Evolutionary conservation across 1,140 invertebrate genomes (phyloP), one percentile per base, ranked within the genome.

Genomic region (Drosophila ercepeae): DNA sequence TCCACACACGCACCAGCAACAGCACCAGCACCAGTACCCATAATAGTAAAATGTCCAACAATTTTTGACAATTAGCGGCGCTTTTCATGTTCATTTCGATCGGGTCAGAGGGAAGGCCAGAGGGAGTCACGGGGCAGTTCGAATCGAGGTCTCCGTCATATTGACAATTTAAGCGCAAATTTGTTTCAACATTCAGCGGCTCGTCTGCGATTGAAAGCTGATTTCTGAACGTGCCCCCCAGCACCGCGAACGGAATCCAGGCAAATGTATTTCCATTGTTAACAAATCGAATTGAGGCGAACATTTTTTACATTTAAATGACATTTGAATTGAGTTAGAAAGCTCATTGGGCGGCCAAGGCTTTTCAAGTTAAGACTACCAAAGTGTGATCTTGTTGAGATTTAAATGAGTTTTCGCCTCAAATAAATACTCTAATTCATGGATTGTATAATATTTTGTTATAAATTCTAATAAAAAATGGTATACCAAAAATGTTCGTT

Each of bases 31-130:
- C 21, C 21, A 21, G 21, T 21, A 21, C 4, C 21, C 21, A 21
- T 21, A 21, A 21, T 21, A 6, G 1, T 4, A 25, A 78, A 75
- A 82, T 88, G 78, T 67, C 57, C 51, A 89, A 89, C 79, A 81
- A 86, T 89, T 89, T 89, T 86, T 79, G 71, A 90, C 88, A 89
- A 89, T 89, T 89, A 88, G 81, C 86, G 86, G 88, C 82, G 75
- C 75, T 86, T 83, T 89, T 88, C 77, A 89, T 88, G 86, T 89
- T 46, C 21, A 51, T 50, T 46, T 58, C 18, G 34, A 50, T 55
- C 8, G n/a, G 25, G 7, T n/a, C 3, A 13, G 11, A 13, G 32
- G 32, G 32, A 11, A 2, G 32, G 32, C 11, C 7, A 1, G 21
- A 23, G 32, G 11, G n/a, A 3, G n/a, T 14, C 34, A 14, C n/a